A percentile compares a stretch with the other conserved stretches of the same genome.
Conservation (phyloP, 2,888 invertebrate species). For the Phragmatobia fuliginosa region DNA sequence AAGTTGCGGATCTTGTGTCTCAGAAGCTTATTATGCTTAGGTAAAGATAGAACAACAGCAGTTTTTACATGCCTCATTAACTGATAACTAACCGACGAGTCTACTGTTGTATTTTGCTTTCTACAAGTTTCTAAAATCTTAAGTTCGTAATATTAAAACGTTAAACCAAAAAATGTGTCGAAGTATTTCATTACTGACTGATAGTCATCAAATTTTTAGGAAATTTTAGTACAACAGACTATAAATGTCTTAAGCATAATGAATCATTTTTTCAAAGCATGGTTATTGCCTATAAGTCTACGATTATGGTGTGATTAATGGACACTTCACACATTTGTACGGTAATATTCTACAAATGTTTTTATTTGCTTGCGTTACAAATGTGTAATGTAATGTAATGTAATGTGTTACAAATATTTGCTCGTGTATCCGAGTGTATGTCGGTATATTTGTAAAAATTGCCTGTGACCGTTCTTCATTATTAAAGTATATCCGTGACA, state of each 20-base stretch:
- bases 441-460: neutral
- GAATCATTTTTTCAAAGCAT: neutral
- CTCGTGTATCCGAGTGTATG: neutral
- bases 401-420: neutral
- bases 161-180: neutral
- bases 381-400: no score
- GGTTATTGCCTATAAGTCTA: conserved; percentile 7
- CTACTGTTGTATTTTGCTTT: neutral
- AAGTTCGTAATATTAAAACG: neutral
- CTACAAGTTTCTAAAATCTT: neutral
- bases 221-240: neutral
- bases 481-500: neutral
- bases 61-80: neutral
- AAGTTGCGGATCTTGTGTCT: no score
- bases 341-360: neutral
- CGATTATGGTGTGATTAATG: conserved; percentile 23
- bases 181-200: neutral
- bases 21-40: no score
- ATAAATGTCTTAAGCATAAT: conserved; percentile 9
- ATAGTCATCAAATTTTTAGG: neutral
- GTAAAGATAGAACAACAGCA: neutral
- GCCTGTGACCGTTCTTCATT: neutral
- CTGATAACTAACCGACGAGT: neutral
- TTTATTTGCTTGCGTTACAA: neutral
- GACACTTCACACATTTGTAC: conserved; percentile 11